A percentile compares a stretch with the other conserved stretches of the same genome.
Evolutionary conservation across 2,888 invertebrate genomes (phyloP).

Genomic region (Callyntrura guangdongensis): DNA sequence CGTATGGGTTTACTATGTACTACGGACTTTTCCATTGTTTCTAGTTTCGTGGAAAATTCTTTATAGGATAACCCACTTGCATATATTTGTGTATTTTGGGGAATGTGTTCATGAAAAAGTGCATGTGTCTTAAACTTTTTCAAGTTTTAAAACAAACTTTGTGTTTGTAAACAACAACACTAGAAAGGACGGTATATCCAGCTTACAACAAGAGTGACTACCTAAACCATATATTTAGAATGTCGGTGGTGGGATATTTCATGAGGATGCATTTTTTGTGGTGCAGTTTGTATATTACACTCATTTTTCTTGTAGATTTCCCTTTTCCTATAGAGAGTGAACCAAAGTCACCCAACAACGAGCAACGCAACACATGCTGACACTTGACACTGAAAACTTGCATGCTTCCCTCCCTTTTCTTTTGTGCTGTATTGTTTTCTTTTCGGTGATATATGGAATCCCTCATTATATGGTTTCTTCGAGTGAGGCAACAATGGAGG

Average conservation of each 20-base stretch:
- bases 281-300: neutral
- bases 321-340: neutral
- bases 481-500: conserved; percentile 11
- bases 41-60: neutral
- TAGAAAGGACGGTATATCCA: no score
- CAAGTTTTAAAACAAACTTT: conserved; percentile 31
- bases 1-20: neutral
- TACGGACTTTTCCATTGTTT: neutral
- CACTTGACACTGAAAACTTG: conserved; percentile 66
- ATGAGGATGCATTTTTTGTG: neutral
- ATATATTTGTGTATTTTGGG: neutral
- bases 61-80: conserved; percentile 1
- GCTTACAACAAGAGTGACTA: neutral
- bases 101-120: neutral
- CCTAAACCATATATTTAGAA: neutral
- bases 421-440: conserved; percentile 34
- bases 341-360: neutral
- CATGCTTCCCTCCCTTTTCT: conserved; percentile 2
- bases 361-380: conserved; percentile 57
- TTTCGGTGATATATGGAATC: conserved; percentile 61
- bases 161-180: conserved; percentile 16
- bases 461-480: conserved; percentile 54
- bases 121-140: conserved; percentile 11
- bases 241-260: neutral
- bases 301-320: neutral